Evolutionary conservation across 1,140 invertebrate species (phyloP), one percentile per base, ranked within the genome.

Genomic region (Drosophila sproati): DNA sequence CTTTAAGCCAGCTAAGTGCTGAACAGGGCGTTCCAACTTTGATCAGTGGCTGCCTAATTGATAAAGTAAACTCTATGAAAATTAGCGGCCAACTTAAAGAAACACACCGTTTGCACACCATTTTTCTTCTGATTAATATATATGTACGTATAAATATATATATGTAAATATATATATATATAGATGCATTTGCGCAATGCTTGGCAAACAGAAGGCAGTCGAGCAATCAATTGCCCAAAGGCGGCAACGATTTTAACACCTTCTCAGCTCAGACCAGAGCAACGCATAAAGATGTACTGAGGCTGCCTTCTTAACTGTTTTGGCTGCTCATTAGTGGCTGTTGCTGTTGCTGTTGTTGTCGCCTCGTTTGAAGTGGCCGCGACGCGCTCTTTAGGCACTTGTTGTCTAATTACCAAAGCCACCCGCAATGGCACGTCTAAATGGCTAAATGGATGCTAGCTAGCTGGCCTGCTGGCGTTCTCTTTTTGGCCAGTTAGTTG

Each of bases 381-480:
- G 32, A 12, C 29, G 55, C 62, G 57, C 63, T 62, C 43, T 77
- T 70, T 72, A 76, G 80, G 56, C 85, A 89, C 85, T 89, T 89
- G 85, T 83, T 88, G 74, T 85, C 85, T 89, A 89, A 89, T 89
- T 89, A 80, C 80, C 74, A 80, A 78, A 83, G 77, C 80, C 85
- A 89, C 80, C 85, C 85, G 85, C 77, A 75, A 80, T 78, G 64
- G 60, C 85, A 88, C 80, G 80, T 88, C 74, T n/a, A 66, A 20
- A 32, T 74, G 63, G 37, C 29, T n/a, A 39, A 57, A 39, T 64
- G 20, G 20, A 20, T 20, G 20, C 20, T 20, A 20, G 20, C 20
- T 20, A 20, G 20, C 20, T 20, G 20, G 20, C 20, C 20, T 20
- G 20, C 20, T 20, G 72, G 55, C 67, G 62, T 66, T 73, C 73